Conservation (phyloP, 2,113 vertebrate species). For the Tupaia chinensis region DNA sequence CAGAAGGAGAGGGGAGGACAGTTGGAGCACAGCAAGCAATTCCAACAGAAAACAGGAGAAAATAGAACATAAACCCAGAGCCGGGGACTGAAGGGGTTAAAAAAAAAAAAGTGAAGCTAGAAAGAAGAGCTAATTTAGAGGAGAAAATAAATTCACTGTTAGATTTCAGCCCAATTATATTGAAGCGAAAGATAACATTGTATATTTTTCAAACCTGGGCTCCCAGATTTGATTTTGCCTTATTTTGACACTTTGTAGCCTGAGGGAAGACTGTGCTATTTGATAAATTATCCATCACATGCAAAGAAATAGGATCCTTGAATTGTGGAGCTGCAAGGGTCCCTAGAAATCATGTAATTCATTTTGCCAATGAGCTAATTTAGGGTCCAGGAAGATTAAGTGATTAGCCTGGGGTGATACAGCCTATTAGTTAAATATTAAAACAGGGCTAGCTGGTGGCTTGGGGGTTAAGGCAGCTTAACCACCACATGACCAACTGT, state of each 20-base stretch:
- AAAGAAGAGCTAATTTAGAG: neutral
- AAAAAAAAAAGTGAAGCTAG: neutral
- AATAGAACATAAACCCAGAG: neutral
- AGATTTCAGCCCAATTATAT: neutral
- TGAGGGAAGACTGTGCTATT: neutral
- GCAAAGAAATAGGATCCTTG: neutral
- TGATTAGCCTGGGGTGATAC: neutral
- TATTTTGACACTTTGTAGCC: neutral
- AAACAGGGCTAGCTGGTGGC: neutral
- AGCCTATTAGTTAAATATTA: neutral
- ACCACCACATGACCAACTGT: no score
- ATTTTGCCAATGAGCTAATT: neutral
- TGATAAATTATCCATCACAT: neutral
- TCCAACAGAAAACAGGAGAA: neutral
- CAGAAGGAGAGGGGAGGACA: neutral
- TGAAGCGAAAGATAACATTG: neutral
- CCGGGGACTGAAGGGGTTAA: no score
- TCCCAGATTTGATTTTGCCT: neutral
- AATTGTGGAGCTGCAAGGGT: neutral
- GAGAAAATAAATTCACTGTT: neutral
- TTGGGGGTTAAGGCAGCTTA: no score
- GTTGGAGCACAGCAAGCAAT: neutral
- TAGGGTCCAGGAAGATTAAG: neutral
- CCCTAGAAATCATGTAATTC: neutral
- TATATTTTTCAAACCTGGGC: constrained; percentile 4